phyloP scores from a whole-genome alignment of 2,113 vertebrate species.

The Tachycineta bicolor region DNA sequence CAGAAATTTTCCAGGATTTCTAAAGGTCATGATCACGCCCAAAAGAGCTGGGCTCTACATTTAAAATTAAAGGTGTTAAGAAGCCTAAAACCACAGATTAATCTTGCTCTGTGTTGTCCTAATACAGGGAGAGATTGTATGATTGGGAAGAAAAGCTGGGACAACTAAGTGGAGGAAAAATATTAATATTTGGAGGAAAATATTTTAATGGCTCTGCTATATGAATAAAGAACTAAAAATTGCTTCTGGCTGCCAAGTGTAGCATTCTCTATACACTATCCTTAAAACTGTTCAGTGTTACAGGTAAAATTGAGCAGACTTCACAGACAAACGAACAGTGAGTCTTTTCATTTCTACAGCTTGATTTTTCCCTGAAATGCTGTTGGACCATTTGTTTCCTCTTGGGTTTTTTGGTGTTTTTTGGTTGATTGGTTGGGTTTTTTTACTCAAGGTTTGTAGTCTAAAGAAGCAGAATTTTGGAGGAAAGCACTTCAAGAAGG shows the following conservation, averaged over 20 bases:
- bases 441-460: background rate
- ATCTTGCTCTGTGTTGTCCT: background rate
- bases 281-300: background rate
- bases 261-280: background rate
- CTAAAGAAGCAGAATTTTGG: background rate
- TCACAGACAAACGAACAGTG: rapidly evolving
- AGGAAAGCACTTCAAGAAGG: background rate
- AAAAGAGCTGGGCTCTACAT: background rate
- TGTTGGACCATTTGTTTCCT: background rate
- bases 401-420: background rate
- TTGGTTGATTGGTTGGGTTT: background rate
- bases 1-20: background rate
- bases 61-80: background rate
- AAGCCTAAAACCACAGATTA: background rate
- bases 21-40: background rate
- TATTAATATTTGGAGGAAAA: background rate
- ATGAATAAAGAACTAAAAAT: background rate
- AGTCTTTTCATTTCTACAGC: background rate
- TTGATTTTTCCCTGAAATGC: background rate
- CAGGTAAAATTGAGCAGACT: background rate
- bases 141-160: background rate
- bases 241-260: background rate
- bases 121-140: background rate
- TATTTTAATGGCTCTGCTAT: background rate
- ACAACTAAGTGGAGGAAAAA: background rate